Evolutionary conservation across 2,113 vertebrate species (phyloP), one percentile per base, ranked within the genome.

Genomic region (Martes martes): DNA sequence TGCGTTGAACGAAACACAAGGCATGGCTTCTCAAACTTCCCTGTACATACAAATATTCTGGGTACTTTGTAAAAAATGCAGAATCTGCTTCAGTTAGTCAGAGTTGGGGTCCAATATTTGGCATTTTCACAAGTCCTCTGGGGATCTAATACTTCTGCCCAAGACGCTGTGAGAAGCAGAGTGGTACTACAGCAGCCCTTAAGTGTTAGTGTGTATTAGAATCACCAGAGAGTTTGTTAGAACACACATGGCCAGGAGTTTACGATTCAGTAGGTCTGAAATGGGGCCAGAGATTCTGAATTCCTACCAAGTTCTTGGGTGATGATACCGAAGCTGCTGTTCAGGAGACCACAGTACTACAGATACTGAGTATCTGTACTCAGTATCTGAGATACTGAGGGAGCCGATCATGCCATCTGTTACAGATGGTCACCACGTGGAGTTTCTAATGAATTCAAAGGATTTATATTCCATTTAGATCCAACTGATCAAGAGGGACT

Each of bases 361-460:
- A 13, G 39, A 89, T 5, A 50, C 78, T 57, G 36, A 36, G 36
- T 36, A 36, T 36, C 36, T 36, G 36, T 36, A 36, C 36, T 36
- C 36, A 36, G 36, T 36, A 36, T 36, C 36, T 36, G 36, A 36
- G 36, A 36, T 36, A 73, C 1, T 79, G 78, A 79, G 65, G 28
- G 31, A 93, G 65, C 36, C 57, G 81, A 61, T 39, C n/a, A 21
- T 65, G 52, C 0, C 63, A 50, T 74, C 85, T 86, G 31, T 86
- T 91, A 91, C 96, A 96, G 91, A 96, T 95, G 96, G 89, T 69
- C 16, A 94, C 94, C 71, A 95, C 93, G 57, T 91, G 94, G n/a
- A 39, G 19, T 79, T 95, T 71, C 67, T 94, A 95, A 91, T 89
- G 65, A 97, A 96, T 95, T 97, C 85, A 93, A 76, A 94, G 95